Base-by-base conservation (phyloP, 1,140 invertebrate species). In the Drosophila baimaii region DNA sequence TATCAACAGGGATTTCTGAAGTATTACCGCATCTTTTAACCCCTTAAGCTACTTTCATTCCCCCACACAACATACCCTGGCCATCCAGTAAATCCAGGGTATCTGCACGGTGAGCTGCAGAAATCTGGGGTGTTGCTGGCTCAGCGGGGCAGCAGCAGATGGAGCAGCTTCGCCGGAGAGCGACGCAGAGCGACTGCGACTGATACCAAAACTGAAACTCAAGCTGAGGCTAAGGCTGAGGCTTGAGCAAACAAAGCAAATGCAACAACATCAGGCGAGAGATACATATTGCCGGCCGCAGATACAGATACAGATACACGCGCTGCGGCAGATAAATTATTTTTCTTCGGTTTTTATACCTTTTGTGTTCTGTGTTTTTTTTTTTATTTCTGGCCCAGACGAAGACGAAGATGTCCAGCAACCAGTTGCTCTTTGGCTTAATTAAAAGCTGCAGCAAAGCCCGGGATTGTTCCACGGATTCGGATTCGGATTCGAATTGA, bases 381-480 rank as follows among this genome's bases (percentile, higher is more conserved):
- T 46, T 12, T 21, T 17, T 39, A 52, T 39, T 21, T 12, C 47
- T 59, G 65, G 27, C 68, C 71, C 62, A 68, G 62, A 68, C 57
- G 47, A 49, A 54, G 47, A 47, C 77, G 71, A 79, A 81, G 65
- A 77, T 69, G 65, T 62, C 59, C 61, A 31, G 81, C 81, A 85
- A 85, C 81, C 75, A 85, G 81, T 85, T 84, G 81, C 81, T 84
- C 69, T 77, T 80, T 89, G 83, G 84, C 83, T 86, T 86, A 86
- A 86, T 86, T 86, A 86, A 86, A 86, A 86, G 83, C 83, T 88
- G 84, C 83, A 83, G 68, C 83, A 70, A 62, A 71, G 77, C 69
- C 41, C 65, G 19, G 83, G 77, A 89, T 88, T 83, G 83, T 88
- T 80, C 77, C 83, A 88, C 79, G 83, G 83, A 79, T 83, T 81